Conservation (phyloP, 2,113 vertebrate genomes). For the Etheostoma spectabile region DNA sequence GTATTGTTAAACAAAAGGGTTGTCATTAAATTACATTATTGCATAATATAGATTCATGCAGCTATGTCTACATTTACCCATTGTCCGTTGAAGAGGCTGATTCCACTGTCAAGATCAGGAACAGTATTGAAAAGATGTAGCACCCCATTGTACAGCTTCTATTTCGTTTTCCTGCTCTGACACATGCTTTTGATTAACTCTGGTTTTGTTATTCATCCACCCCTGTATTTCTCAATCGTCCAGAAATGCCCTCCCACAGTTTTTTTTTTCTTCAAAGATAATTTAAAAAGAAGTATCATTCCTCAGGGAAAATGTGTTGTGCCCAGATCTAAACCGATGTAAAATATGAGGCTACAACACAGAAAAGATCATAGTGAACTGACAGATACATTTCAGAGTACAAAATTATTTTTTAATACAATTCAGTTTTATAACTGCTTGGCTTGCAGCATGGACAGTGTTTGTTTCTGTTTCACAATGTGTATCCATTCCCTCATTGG, state of each 20-base stretch:
- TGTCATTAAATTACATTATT: background rate
- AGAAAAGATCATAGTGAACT: background rate
- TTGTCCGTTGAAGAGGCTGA: background rate
- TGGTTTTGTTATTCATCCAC: conserved; percentile 31
- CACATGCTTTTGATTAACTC: conserved; percentile 1
- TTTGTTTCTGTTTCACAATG: conserved; percentile 66
- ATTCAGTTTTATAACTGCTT: conserved; percentile 1
- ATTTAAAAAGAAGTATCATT: background rate
- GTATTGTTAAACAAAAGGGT: no score
- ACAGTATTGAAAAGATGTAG: conserved; percentile 25
- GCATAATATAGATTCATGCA: background rate
- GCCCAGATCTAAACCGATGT: background rate
- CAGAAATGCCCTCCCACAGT: conserved; percentile 25
- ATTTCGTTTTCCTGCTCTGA: conserved; percentile 31
- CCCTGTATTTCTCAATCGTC: conserved; percentile 65
- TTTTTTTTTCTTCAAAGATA: background rate
- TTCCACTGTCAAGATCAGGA: conserved; percentile 42
- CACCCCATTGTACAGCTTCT: conserved; percentile 57
- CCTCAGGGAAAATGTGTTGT: background rate
- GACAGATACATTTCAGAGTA: background rate
- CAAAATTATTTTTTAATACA: background rate
- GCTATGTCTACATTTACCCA: conserved; percentile 43
- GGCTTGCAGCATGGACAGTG: conserved; percentile 20
- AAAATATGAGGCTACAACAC: background rate
- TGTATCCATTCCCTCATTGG: conserved; percentile 47